Evolutionary conservation across 2,888 invertebrate genomes (phyloP).

Genomic region (Trachelus stipa): DNA sequence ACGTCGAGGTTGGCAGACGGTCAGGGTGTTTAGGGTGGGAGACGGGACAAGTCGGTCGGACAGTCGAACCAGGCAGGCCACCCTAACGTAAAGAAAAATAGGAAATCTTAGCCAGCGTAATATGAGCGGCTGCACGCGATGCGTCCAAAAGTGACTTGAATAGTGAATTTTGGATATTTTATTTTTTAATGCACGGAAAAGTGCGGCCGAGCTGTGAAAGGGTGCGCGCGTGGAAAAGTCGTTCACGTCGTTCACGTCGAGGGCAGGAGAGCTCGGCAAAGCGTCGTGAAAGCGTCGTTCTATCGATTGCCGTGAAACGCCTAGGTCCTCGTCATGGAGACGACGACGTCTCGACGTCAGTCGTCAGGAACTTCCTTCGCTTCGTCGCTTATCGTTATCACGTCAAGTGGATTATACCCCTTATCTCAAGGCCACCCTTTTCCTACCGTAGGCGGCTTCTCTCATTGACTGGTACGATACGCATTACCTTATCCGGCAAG

Average conservation of each 20-base stretch:
- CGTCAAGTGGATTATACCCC: not conserved
- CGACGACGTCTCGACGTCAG: slow-evolving; percentile 4
- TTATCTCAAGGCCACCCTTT: not conserved
- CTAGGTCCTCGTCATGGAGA: slow-evolving; percentile 5
- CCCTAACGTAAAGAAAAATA: not conserved
- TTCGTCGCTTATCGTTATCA: not conserved
- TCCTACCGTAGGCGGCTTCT: not conserved
- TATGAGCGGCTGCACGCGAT: not conserved
- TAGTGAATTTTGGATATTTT: not conserved
- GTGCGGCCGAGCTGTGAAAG: not conserved
- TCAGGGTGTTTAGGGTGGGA: not conserved
- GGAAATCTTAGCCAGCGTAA: not conserved
- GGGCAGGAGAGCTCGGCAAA: not conserved
- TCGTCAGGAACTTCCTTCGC: not conserved
- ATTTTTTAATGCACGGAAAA: not conserved
- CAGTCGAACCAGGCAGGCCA: not conserved
- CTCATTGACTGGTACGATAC: not conserved
- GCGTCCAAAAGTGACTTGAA: not conserved
- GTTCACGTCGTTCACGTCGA: not conserved
- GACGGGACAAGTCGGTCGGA: not conserved
- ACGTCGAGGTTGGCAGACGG: slow-evolving; percentile 5
- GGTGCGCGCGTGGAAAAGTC: slow-evolving; percentile 6
- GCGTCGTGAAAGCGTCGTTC: slow-evolving; percentile 26
- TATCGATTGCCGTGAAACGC: slow-evolving; percentile 33
- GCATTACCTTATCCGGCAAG: not conserved